Conservation (phyloP, 2,888 invertebrate genomes). For the Lasioglossum leucozonium region DNA sequence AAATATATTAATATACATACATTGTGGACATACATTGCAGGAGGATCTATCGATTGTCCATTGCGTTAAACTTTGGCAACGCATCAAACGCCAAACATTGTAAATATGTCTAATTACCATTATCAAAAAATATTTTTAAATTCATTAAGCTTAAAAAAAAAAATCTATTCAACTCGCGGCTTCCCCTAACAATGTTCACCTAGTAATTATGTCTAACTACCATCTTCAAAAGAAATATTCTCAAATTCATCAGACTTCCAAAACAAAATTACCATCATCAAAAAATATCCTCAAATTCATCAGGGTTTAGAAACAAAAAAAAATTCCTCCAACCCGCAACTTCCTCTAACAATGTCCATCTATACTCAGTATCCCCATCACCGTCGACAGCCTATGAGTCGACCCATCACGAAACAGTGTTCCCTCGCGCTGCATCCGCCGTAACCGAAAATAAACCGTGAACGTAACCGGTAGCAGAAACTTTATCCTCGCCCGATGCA, state of each 20-base stretch:
- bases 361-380: background rate
- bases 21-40: too few species aligned
- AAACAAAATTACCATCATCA: background rate
- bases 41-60: background rate
- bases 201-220: background rate
- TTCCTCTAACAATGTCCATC: background rate
- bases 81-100: too few species aligned
- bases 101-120: background rate
- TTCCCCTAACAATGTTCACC: background rate
- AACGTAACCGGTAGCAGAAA: background rate
- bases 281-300: background rate
- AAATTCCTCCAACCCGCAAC: background rate
- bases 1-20: background rate
- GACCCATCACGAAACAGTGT: background rate
- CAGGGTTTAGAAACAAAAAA: background rate
- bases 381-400: background rate
- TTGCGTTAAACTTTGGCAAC: background rate
- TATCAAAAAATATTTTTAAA: too few species aligned
- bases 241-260: background rate
- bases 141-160: background rate
- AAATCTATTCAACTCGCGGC: background rate
- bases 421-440: background rate
- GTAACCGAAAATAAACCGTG: background rate
- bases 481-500: background rate
- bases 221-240: background rate